These are phyloP conservation scores for Eulemur rubriventer DNA, from an alignment of 2,797 vertebrate species.

Conservation along the genomic window DNA sequence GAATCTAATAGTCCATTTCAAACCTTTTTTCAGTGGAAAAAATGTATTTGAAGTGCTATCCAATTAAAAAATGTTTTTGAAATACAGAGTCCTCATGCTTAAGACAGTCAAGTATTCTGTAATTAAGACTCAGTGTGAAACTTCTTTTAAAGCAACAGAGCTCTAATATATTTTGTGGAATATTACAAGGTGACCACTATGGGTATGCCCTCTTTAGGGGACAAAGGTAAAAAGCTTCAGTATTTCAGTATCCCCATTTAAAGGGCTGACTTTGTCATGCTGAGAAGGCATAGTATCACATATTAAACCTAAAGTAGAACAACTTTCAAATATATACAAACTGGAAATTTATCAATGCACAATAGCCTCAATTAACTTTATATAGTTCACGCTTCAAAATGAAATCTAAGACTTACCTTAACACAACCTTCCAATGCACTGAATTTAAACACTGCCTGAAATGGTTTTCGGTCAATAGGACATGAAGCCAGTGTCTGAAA, in stretches of 20 bases:
- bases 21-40: constrained; percentile 27
- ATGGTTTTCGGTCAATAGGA: constrained; percentile 95
- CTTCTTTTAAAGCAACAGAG: constrained; percentile 7
- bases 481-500: constrained; percentile 93
- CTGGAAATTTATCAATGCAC: constrained; percentile 38
- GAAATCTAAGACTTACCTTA: constrained; percentile 87
- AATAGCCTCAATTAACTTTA: constrained; percentile 32
- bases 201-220: background rate
- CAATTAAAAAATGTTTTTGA: constrained; percentile 29
- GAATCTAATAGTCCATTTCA: constrained; percentile 33
- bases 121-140: background rate
- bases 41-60: background rate
- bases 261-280: background rate
- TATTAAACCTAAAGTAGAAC: constrained; percentile 17
- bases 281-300: background rate
- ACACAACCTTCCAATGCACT: constrained; percentile 86
- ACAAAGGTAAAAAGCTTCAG: background rate
- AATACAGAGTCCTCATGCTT: background rate
- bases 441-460: constrained; percentile 91
- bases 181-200: background rate
- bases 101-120: background rate
- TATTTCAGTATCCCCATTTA: background rate
- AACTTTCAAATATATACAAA: constrained; percentile 41
- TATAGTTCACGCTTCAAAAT: constrained; percentile 26
- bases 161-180: background rate